Evolutionary conservation across 2,113 vertebrate species (phyloP).

Genomic region (Rhegmatorhina hoffmannsi): DNA sequence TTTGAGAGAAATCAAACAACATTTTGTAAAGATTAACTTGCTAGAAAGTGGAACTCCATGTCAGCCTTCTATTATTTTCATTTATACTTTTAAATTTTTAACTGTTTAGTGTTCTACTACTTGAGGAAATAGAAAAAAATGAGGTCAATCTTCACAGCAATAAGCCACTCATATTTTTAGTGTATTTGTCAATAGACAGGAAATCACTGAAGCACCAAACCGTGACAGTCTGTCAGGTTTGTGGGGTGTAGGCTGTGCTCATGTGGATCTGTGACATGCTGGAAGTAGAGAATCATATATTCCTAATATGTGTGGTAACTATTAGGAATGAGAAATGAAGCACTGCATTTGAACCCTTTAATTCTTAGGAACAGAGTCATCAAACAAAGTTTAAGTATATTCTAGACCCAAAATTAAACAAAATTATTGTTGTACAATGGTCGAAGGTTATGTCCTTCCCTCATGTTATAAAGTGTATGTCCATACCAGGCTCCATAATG

Average conservation of each 20-base stretch:
- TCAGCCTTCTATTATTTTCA: not conserved
- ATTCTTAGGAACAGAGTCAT: not conserved
- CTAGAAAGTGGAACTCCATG: not conserved
- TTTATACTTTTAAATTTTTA: not conserved
- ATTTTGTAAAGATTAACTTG: not conserved
- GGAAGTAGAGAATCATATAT: not conserved
- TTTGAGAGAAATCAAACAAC: not conserved
- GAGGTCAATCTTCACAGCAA: not conserved
- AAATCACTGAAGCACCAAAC: not conserved
- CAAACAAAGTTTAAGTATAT: not conserved
- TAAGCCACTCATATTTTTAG: not conserved
- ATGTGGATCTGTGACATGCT: not conserved
- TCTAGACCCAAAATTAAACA: not conserved
- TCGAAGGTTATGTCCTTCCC: not conserved
- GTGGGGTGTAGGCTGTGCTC: fast-evolving
- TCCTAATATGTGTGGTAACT: not conserved
- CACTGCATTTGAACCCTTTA: not conserved
- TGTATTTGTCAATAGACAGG: not conserved
- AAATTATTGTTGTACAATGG: not conserved
- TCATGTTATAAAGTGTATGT: not conserved
- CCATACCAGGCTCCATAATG: not conserved
- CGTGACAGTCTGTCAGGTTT: not conserved
- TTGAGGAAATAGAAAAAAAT: not conserved
- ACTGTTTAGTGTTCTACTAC: not conserved
- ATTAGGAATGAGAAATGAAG: not conserved